Percentiles rank a stretch among this genome's conserved stretches.
Evolutionary conservation across 2,888 invertebrate species (phyloP).

Genomic region (Thalpophila matura): DNA sequence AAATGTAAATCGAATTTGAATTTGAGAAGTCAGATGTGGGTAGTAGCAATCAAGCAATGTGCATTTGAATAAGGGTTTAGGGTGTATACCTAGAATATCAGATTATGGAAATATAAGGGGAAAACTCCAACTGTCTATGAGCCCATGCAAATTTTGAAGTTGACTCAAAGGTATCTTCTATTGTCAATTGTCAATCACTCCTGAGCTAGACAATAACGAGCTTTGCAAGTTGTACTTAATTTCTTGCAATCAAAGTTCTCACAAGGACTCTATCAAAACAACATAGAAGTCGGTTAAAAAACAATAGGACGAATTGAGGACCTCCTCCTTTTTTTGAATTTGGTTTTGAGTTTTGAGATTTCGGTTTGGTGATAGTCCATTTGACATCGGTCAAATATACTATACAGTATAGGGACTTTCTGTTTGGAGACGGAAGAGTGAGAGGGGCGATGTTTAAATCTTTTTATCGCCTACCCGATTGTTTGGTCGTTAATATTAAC

Average conservation of each 20-base stretch:
- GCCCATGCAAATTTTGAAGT: conserved; percentile 36
- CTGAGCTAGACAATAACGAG: conserved; percentile 13
- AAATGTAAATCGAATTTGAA: conserved; percentile 52
- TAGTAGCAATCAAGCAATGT: conserved; percentile 33
- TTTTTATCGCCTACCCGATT: conserved; percentile 17
- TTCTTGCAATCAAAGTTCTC: neutral
- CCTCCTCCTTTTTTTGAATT: no score
- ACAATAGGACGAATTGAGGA: no score
- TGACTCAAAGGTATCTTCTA: conserved; percentile 7
- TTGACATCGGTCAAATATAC: conserved; percentile 14
- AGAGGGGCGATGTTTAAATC: neutral
- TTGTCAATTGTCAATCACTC: conserved; percentile 6
- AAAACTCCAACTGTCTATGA: conserved; percentile 20
- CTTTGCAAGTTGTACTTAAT: neutral
- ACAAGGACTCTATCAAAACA: no score
- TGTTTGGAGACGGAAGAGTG: neutral
- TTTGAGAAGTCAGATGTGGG: conserved; percentile 35
- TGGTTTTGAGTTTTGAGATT: no score
- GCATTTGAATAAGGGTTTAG: conserved; percentile 56
- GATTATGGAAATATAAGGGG: conserved; percentile 39
- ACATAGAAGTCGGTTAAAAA: no score
- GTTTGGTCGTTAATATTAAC: conserved; percentile 30
- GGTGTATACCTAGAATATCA: conserved; percentile 38
- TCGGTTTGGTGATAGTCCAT: no score
- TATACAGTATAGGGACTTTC: neutral